These are phyloP conservation scores for Vombatus ursinus DNA, from an alignment of 2,113 vertebrate species.

Conservation along the genomic window DNA sequence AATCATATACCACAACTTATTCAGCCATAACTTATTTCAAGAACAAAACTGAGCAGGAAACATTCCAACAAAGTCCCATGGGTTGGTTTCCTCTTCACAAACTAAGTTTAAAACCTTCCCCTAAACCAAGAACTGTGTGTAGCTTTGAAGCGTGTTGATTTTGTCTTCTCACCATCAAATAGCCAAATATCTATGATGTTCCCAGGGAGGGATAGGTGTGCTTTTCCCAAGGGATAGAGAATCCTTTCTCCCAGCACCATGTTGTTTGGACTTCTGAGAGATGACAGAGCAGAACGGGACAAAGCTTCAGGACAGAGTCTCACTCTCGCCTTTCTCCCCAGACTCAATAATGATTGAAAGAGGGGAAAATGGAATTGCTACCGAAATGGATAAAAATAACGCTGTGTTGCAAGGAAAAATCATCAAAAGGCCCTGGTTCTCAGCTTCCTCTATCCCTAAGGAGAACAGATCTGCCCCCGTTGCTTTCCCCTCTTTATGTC, in stretches of 20 bases:
- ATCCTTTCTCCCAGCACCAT: slow-evolving; percentile 31
- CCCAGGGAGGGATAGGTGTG: no score
- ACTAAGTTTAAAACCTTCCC: neutral
- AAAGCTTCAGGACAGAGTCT: no score
- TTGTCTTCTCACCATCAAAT: slow-evolving; percentile 47
- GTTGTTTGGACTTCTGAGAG: slow-evolving; percentile 46
- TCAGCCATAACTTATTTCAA: neutral
- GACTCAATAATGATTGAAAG: slow-evolving; percentile 39
- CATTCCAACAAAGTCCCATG: neutral
- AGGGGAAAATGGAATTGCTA: slow-evolving; percentile 55
- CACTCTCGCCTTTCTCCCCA: slow-evolving; percentile 52
- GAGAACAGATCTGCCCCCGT: slow-evolving; percentile 35
- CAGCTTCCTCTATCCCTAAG: slow-evolving; percentile 19
- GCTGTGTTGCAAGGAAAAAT: neutral
- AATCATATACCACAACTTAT: no score
- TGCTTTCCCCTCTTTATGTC: slow-evolving; percentile 27
- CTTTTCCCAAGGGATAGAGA: no score
- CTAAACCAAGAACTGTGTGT: slow-evolving; percentile 10
- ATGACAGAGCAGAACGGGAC: slow-evolving; percentile 4
- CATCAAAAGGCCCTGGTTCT: slow-evolving; percentile 25
- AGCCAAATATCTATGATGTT: neutral
- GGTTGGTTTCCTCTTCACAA: neutral
- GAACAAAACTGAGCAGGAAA: neutral
- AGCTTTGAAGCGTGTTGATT: neutral
- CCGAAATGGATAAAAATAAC: slow-evolving; percentile 35